Percentiles rank a stretch among this genome's conserved stretches.
phyloP scores from a whole-genome alignment of 1,140 invertebrate genomes.

The Lepidurus apus region DNA sequence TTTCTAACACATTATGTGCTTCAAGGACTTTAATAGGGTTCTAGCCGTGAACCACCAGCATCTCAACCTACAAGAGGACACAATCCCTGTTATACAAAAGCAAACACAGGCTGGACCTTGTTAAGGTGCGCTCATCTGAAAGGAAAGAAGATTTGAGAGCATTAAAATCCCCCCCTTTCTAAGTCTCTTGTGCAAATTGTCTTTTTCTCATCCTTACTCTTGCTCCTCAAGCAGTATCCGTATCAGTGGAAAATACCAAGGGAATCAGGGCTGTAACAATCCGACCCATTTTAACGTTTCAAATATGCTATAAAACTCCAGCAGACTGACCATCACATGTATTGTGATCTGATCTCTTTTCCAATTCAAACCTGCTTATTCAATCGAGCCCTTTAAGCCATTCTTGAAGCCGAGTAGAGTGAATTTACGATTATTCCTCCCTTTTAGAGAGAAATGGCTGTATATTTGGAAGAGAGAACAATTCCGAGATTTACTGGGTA shows the following conservation, averaged over 20 bases:
- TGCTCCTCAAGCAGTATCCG: not conserved
- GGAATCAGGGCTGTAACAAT: not conserved
- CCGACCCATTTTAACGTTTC: not conserved
- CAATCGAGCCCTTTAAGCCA: not conserved
- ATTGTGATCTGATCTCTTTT: slow-evolving; percentile 2
- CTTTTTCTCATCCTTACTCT: not conserved
- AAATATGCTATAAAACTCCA: not conserved
- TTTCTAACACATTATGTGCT: too few relatives aligned
- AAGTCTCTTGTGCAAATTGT: not conserved
- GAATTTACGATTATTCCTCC: not conserved
- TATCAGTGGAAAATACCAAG: not conserved
- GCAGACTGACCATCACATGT: not conserved
- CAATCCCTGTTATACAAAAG: slow-evolving; percentile 16
- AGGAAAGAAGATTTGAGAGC: slow-evolving; percentile 19
- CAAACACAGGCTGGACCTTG: slow-evolving; percentile 6
- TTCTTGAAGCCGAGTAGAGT: not conserved
- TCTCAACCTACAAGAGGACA: not conserved
- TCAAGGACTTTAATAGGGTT: slow-evolving; percentile 15
- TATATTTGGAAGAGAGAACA: not conserved
- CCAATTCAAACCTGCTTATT: not conserved
- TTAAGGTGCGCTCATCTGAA: slow-evolving; percentile 9
- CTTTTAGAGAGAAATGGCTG: not conserved
- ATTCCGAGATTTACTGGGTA: not conserved
- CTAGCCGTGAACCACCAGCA: not conserved
- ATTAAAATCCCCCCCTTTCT: not conserved